Conservation (phyloP, 2,888 invertebrate species). For the Eupithecia insigniata region DNA sequence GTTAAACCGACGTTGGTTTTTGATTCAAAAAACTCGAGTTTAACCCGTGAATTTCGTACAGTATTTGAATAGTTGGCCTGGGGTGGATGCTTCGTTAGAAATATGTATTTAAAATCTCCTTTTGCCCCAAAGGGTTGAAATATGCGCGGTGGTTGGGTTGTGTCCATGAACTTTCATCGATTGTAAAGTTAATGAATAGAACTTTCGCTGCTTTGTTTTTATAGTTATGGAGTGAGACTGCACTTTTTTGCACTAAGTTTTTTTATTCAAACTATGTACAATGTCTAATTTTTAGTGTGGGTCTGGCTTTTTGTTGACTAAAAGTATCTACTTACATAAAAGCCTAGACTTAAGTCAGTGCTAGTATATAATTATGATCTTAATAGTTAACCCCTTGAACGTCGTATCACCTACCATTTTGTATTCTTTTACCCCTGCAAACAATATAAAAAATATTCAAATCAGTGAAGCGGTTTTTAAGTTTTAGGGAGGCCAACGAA, state of each 20-base stretch:
- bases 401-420: too few species aligned
- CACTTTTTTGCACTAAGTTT: neutral
- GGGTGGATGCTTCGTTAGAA: slow-evolving; percentile 54
- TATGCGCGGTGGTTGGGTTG: slow-evolving; percentile 38
- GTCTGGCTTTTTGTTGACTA: neutral
- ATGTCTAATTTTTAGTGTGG: neutral
- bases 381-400: too few species aligned
- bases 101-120: slow-evolving; percentile 59
- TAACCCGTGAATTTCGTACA: slow-evolving; percentile 46
- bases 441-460: too few species aligned
- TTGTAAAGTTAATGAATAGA: slow-evolving; percentile 58
- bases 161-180: slow-evolving; percentile 55
- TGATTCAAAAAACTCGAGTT: slow-evolving; percentile 60
- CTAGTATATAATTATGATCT: neutral
- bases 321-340: too few species aligned
- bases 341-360: neutral
- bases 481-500: too few species aligned
- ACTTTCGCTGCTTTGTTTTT: slow-evolving; percentile 41
- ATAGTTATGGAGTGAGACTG: neutral
- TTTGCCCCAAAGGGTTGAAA: slow-evolving; percentile 28
- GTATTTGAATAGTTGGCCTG: slow-evolving; percentile 66
- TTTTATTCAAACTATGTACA: neutral
- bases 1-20: slow-evolving; percentile 36
- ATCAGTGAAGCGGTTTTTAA: too few species aligned
- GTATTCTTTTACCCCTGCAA: too few species aligned